These are phyloP conservation scores for Deilephila elpenor DNA, from an alignment of 2,888 invertebrate species.

Conservation along the genomic window DNA sequence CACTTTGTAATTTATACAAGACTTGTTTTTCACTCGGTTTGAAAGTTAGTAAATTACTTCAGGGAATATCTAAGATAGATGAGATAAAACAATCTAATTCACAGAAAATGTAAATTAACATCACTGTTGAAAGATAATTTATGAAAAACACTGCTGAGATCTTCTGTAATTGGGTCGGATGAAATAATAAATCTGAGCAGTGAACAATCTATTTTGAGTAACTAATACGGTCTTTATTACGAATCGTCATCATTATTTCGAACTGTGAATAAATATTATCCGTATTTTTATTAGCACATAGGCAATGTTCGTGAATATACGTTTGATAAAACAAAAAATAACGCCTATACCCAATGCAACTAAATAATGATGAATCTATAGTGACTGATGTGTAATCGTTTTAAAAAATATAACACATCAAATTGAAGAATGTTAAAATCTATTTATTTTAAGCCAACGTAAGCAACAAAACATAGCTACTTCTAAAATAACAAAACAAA, in stretches of 20 bases:
- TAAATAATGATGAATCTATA: too few species aligned
- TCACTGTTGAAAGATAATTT: slow-evolving; percentile 36
- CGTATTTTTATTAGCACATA: too few species aligned
- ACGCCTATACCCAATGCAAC: too few species aligned
- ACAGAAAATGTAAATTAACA: slow-evolving; percentile 51
- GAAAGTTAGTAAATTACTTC: slow-evolving; percentile 60
- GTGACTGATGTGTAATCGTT: too few species aligned
- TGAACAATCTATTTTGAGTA: background rate
- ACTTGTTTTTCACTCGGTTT: slow-evolving; percentile 59
- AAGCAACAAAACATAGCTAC: background rate
- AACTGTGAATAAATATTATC: too few species aligned
- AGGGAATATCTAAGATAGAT: slow-evolving; percentile 60
- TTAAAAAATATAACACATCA: too few species aligned
- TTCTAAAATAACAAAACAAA: background rate
- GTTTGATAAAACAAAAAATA: too few species aligned
- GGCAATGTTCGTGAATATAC: too few species aligned
- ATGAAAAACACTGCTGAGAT: slow-evolving; percentile 37
- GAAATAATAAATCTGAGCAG: background rate
- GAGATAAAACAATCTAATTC: slow-evolving; percentile 53
- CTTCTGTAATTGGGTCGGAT: background rate
- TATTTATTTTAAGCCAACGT: too few species aligned
- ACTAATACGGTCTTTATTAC: background rate
- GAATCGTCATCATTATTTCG: background rate
- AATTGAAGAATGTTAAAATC: too few species aligned
- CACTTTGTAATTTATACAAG: slow-evolving; percentile 38